A percentile compares a stretch with the other conserved stretches of the same genome.
Conservation (phyloP, 2,888 invertebrate species). For the Temnothorax unifasciatus region DNA sequence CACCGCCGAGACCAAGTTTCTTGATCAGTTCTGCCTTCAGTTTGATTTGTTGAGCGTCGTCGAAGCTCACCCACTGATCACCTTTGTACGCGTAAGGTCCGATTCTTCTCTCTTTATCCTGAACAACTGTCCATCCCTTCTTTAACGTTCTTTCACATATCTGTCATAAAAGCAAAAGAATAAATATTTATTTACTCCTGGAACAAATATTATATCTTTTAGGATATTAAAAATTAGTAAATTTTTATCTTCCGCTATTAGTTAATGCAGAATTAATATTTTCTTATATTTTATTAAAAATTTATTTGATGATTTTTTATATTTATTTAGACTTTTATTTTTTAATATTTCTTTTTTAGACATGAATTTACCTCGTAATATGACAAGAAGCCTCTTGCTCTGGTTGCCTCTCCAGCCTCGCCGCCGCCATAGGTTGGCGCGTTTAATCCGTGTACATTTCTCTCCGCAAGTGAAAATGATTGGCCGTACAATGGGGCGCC, state of each 20-base stretch:
- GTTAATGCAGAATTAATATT: neutral
- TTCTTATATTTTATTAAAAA: slow-evolving; percentile 1
- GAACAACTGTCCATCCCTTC: slow-evolving; percentile 92
- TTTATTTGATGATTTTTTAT: neutral
- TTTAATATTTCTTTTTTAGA: neutral
- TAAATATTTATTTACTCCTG: neutral
- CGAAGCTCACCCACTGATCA: slow-evolving; percentile 98
- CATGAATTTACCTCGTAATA: slow-evolving; percentile 93
- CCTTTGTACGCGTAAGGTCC: slow-evolving; percentile 94
- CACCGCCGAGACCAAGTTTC: slow-evolving; percentile 93
- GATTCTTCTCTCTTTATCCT: slow-evolving; percentile 93
- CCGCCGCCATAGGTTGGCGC: slow-evolving; percentile 94
- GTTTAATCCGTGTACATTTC: slow-evolving; percentile 89
- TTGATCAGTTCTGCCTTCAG: slow-evolving; percentile 94
- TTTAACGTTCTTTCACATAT: slow-evolving; percentile 93
- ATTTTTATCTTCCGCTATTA: no score
- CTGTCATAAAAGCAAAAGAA: slow-evolving; percentile 83
- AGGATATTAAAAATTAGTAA: neutral
- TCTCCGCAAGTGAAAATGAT: slow-evolving; percentile 93
- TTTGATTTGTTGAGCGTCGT: slow-evolving; percentile 94
- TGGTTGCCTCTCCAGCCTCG: slow-evolving; percentile 95
- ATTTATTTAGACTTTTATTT: neutral
- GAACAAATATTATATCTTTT: neutral
- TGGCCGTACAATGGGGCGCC: slow-evolving; percentile 97
- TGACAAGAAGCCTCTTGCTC: slow-evolving; percentile 94